Evolutionary conservation across 1,140 invertebrate species (phyloP).

Genomic region (Brachionus koreanus): DNA sequence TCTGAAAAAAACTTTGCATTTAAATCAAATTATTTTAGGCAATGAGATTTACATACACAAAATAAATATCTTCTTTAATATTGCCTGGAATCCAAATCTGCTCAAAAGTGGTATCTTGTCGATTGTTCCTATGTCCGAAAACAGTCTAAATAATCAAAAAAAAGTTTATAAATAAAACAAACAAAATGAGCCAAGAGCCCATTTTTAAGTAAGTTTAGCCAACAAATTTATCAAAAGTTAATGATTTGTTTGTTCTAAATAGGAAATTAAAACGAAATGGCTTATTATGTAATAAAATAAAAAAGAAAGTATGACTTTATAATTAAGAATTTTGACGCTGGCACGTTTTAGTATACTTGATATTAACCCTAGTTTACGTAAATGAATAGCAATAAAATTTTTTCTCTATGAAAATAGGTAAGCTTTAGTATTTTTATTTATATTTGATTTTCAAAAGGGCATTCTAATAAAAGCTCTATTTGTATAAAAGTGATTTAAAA

Average conservation of each 20-base stretch:
- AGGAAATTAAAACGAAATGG: conserved; percentile 22
- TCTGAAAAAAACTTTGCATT: not conserved
- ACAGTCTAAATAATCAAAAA: conserved; percentile 8
- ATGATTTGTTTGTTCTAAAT: conserved; percentile 33
- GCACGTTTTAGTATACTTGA: not conserved
- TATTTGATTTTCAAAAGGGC: conserved; percentile 8
- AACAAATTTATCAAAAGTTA: not conserved
- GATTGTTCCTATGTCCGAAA: conserved; percentile 28
- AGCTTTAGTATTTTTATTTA: not conserved
- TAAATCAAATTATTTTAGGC: not conserved
- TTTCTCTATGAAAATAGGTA: conserved; percentile 1
- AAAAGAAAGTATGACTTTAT: not conserved
- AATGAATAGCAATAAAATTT: not conserved
- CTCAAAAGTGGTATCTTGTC: conserved; percentile 12
- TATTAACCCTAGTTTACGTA: conserved; percentile 7
- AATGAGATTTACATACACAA: conserved; percentile 34
- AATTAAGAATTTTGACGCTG: conserved; percentile 5
- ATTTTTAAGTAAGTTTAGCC: conserved; percentile 15
- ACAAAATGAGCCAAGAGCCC: conserved; percentile 1
- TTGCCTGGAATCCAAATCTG: conserved; percentile 36
- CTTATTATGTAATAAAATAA: conserved; percentile 16
- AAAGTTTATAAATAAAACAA: not conserved
- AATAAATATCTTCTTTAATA: conserved; percentile 36
- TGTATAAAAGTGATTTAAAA: not conserved
- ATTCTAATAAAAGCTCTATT: not conserved